Base-by-base conservation (phyloP, 2,888 invertebrate genomes). In the Danaus chrysippus region DNA sequence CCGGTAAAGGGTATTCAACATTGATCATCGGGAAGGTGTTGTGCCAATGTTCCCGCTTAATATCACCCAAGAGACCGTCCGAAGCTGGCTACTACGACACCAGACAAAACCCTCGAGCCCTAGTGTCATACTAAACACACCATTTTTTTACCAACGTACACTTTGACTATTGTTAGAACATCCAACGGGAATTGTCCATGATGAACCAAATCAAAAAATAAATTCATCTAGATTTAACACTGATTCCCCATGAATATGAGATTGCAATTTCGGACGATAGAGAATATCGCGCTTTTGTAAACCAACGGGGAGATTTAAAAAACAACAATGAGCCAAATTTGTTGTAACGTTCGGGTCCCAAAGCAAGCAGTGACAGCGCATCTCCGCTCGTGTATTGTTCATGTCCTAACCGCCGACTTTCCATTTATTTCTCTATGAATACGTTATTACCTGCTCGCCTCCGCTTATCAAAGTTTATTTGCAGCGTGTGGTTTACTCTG, bases 371-470 rank as follows among this genome's bases (percentile, higher is more conserved):
- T 86, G 90, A 89, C 88, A 87, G 82, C 83, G 81, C 84, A 84
- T 87, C 87, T 85, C 83, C 70, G 74, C 76, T 77, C 76, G 77
- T 79, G 86, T 88, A 87, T 87, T 88, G 90, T 88, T 87, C 85
- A 79, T 82, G 82, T 87, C 84, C 89, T 90, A 89, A 86, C 90
- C 87, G 82, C 83, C 86, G 90, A 90, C 91, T 91, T 91, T 89
- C 90, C 91, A 91, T 91, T 91, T 91, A 91, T 91, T 91, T 91
- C 91, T 90, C 90, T 91, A 91, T 91, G 91, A 91, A 91, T 91
- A 91, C 90, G 91, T 90, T 91, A 91, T 91, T 90, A 91, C 91
- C 90, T 90, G 87, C 84, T 89, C 89, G 87, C 87, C 89, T 86
- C 82, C 89, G 90, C 91, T 91, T 91, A 91, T 91, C 90, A 91